Conservation (phyloP, 2,113 vertebrate genomes). For the Taurulus bubalis region DNA sequence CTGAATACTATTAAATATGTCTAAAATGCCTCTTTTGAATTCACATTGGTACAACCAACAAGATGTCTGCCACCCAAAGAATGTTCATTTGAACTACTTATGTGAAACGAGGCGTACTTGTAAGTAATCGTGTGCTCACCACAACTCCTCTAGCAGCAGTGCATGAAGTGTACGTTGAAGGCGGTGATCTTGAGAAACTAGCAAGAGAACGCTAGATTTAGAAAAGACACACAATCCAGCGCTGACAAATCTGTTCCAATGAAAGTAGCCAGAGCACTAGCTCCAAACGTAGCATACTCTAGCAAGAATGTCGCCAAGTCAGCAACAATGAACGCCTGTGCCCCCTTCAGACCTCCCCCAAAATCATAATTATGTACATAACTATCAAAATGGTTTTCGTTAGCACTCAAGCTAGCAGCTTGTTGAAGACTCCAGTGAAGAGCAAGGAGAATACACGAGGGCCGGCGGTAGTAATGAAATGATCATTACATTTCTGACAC, state of each 20-base stretch:
- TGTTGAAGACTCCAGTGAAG: neutral
- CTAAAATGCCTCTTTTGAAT: neutral
- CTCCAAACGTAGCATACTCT: neutral
- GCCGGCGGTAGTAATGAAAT: too few relatives aligned
- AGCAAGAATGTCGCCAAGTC: neutral
- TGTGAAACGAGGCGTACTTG: too few relatives aligned
- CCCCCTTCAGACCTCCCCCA: too few relatives aligned
- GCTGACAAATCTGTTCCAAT: neutral
- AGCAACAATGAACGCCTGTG: neutral
- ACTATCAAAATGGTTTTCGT: neutral
- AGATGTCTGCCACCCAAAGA: neutral
- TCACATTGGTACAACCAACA: neutral
- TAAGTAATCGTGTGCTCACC: too few relatives aligned
- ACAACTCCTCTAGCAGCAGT: too few relatives aligned
- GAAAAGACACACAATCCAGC: neutral
- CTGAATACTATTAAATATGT: neutral
- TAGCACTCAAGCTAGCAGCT: neutral
- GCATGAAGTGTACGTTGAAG: too few relatives aligned
- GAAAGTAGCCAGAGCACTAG: neutral
- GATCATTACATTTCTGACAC: too few relatives aligned
- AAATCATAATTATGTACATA: too few relatives aligned
- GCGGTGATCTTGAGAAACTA: neutral
- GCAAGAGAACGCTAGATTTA: neutral
- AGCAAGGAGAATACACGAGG: neutral
- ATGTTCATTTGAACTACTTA: too few relatives aligned